A percentile compares a stretch with the other conserved stretches of the same genome.
Evolutionary conservation across 92 coral and sea anemone genomes (phyloP).

Genomic region (Bergia puertoricense): DNA sequence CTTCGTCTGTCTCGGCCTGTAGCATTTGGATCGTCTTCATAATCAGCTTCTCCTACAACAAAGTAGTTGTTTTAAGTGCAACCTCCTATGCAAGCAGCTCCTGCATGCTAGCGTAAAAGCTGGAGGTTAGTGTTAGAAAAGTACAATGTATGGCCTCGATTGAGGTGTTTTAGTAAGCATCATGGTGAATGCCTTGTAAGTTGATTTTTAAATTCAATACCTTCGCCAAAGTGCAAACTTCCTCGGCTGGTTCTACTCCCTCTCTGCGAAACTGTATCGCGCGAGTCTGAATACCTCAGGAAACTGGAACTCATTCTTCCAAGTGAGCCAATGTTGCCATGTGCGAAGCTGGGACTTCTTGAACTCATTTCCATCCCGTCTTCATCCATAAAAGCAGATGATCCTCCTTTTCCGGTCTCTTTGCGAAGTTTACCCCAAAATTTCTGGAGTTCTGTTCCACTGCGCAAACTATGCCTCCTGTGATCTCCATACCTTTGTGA

Average conservation of each 20-base stretch:
- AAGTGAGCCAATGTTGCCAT: slow-evolving; percentile 1
- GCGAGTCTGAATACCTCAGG: slow-evolving; percentile 30
- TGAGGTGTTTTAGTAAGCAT: too few relatives aligned
- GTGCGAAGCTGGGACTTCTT: slow-evolving; percentile 33
- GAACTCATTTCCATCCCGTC: slow-evolving; percentile 1
- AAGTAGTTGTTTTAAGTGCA: background rate
- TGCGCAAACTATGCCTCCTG: background rate
- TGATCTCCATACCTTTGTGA: background rate
- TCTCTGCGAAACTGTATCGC: slow-evolving; percentile 31
- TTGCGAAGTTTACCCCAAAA: slow-evolving; percentile 39
- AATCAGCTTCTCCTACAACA: background rate
- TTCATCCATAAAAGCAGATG: background rate
- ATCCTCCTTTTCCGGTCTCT: background rate
- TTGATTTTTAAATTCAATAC: background rate
- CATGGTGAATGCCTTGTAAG: too few relatives aligned
- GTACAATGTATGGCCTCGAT: too few relatives aligned
- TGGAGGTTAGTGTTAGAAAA: too few relatives aligned
- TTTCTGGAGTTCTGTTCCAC: slow-evolving; percentile 14
- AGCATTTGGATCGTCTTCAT: slow-evolving; percentile 29
- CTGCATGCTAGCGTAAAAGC: too few relatives aligned
- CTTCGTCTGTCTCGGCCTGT: slow-evolving; percentile 29
- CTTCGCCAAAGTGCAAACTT: slow-evolving; percentile 38
- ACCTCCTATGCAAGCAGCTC: too few relatives aligned
- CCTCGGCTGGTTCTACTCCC: slow-evolving; percentile 43
- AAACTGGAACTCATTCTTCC: slow-evolving; percentile 39